Evolutionary conservation across 2,113 vertebrate species (phyloP).

Genomic region (Marmota flaviventris): DNA sequence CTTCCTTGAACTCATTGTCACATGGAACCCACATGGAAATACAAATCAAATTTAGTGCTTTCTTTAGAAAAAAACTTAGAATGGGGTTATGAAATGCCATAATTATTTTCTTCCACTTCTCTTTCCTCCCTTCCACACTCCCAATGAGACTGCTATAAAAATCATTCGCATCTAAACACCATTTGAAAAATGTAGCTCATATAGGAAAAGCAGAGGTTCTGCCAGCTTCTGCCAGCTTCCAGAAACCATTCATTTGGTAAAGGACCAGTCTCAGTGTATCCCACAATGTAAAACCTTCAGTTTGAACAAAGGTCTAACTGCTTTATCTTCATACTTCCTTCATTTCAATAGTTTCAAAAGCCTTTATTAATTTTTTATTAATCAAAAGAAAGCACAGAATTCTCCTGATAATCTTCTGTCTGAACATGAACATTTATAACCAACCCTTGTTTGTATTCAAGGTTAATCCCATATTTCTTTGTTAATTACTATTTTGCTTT

Average conservation of each 20-base stretch:
- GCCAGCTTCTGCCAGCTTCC: background rate
- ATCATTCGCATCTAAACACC: background rate
- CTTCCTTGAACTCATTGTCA: slow-evolving; percentile 41
- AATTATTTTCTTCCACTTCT: background rate
- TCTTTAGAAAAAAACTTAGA: slow-evolving; percentile 63
- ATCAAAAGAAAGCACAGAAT: background rate
- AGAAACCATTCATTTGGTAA: background rate
- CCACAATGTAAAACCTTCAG: background rate
- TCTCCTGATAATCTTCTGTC: background rate
- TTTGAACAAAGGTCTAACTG: background rate
- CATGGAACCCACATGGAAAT: slow-evolving; percentile 64
- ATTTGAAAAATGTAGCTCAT: background rate
- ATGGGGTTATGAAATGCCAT: background rate
- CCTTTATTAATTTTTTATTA: background rate
- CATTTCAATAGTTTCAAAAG: background rate
- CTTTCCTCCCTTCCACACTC: background rate
- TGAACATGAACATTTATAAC: background rate
- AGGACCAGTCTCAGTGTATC: background rate
- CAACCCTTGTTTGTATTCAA: slow-evolving; percentile 17
- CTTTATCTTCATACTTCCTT: background rate
- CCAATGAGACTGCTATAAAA: background rate
- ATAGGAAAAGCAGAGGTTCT: background rate
- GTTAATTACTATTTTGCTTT: background rate
- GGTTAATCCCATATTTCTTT: slow-evolving; percentile 53
- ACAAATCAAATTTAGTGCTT: slow-evolving; percentile 59